phyloP scores from a whole-genome alignment of 2,888 invertebrate genomes.

The Rhabditoides inermis region DNA sequence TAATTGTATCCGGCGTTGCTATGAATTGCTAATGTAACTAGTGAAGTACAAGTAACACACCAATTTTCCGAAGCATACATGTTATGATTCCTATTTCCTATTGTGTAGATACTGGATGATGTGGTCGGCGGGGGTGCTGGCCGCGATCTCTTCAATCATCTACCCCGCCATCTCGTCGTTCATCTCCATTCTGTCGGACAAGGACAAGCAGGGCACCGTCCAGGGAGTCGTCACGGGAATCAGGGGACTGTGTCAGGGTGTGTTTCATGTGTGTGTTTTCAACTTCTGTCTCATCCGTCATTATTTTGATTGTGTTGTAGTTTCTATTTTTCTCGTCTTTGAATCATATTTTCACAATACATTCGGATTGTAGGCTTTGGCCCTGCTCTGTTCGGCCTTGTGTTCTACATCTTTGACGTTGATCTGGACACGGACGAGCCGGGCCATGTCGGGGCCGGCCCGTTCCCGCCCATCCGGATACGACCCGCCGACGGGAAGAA shows the following conservation, averaged over 20 bases:
- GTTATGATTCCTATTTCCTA: background rate
- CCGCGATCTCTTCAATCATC: slow-evolving; percentile 87
- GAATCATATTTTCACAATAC: background rate
- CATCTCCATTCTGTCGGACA: slow-evolving; percentile 90
- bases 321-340: background rate
- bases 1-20: background rate
- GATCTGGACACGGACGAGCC: slow-evolving; percentile 71
- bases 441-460: slow-evolving; percentile 33
- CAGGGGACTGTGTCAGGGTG: slow-evolving; percentile 88
- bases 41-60: too few relatives aligned
- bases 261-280: too few relatives aligned
- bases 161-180: slow-evolving; percentile 98
- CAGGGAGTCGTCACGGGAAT: slow-evolving; percentile 99
- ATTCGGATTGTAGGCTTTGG: slow-evolving; percentile 62
- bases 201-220: slow-evolving; percentile 90
- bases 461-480: slow-evolving; percentile 13
- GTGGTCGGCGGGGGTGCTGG: slow-evolving; percentile 95
- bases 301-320: slow-evolving; percentile 1
- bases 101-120: slow-evolving; percentile 69
- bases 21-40: background rate
- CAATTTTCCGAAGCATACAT: background rate
- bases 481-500: too few relatives aligned
- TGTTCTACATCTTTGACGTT: slow-evolving; percentile 96
- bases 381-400: slow-evolving; percentile 93
- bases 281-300: background rate